Percentiles rank a stretch among this genome's conserved stretches.
phyloP scores from a whole-genome alignment of 92 coral and sea anemone genomes.

The Nematostella vectensis region DNA sequence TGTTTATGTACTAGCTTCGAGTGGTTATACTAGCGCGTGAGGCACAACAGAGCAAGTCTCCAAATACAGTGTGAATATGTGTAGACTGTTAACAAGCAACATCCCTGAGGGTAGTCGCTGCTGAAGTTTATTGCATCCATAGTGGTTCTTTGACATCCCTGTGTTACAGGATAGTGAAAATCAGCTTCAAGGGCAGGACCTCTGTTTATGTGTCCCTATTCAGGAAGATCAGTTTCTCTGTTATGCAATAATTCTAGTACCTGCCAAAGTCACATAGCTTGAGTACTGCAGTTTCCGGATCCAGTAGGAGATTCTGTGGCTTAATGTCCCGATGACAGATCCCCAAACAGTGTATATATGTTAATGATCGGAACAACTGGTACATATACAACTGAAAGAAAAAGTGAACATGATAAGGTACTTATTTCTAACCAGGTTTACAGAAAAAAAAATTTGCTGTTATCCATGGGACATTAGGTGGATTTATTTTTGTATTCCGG shows the following conservation, averaged over 20 bases:
- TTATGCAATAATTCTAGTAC: slow-evolving; percentile 21
- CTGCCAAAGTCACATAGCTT: slow-evolving; percentile 99
- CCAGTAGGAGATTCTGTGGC: slow-evolving; percentile 93
- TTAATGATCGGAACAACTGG: slow-evolving; percentile 96
- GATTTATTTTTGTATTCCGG: too few relatives aligned
- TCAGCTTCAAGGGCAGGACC: too few relatives aligned
- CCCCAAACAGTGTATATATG: slow-evolving; percentile 97
- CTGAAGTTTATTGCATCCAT: too few relatives aligned
- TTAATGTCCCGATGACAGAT: slow-evolving; percentile 99
- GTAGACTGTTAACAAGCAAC: too few relatives aligned
- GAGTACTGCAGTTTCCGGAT: slow-evolving; percentile 98
- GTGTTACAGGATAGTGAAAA: too few relatives aligned
- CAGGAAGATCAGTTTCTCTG: neutral
- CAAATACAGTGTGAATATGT: too few relatives aligned
- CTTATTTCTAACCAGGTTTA: neutral
- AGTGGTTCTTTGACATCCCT: too few relatives aligned
- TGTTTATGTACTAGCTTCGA: too few relatives aligned
- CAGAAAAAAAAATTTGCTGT: neutral
- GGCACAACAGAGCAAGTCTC: too few relatives aligned
- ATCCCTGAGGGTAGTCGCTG: too few relatives aligned
- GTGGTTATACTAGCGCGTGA: too few relatives aligned
- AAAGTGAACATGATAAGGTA: neutral
- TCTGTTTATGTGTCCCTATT: too few relatives aligned
- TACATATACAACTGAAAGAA: slow-evolving; percentile 89
- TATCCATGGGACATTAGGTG: neutral